Base-by-base conservation (phyloP, 2,888 invertebrate genomes). In the Isoperla grammatica region DNA sequence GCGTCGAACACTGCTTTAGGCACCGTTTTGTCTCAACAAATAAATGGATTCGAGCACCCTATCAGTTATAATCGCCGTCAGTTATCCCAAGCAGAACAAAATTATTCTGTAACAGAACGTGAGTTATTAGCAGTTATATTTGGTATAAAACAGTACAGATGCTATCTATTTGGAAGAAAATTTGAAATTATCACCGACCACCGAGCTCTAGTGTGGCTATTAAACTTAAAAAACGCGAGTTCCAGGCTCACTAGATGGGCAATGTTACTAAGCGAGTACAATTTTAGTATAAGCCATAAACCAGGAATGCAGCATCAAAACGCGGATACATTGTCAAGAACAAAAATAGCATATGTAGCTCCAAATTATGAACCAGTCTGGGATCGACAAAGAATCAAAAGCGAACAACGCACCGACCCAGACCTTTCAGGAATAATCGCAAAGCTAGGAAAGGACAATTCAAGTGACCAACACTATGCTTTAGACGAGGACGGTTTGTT, bases 131-230 rank as follows among this genome's bases (percentile, higher is more conserved):
- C 62, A 1, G 39, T 65, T 0, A 40, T 66, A 1, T 61, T 37
- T 13, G 66, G 60, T 0, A 37, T 62, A 2, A 48, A 62, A n/a
- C 55, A 55, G 4, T 65, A 63, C 49, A 35, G 61, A 8, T 57
- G 49, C 11, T 65, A 65, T 48, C 20, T 67, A 0, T 48, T 48
- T 1, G 64, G 65, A 1, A 40, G 60, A 8, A 48, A 45, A 12
- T 66, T 66, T 23, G 48, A 23, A 1, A 12, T 66, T 0, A 42
- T 64, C 1, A 66, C 61, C 2, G 67, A 67, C 46, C 65, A 67
- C 39, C 19, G 35, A 17, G 49, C 61, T 0, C 40, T 65, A 2
- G 39, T 43, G 8, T 65, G 63, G 63, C 39, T 65, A 3, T 12
- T 56, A 9, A 54, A 15, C 2, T 12, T 60, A 13, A 62, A 61